Evolutionary conservation across 2,113 vertebrate genomes (phyloP).

Genomic region (Lagopus leucura): DNA sequence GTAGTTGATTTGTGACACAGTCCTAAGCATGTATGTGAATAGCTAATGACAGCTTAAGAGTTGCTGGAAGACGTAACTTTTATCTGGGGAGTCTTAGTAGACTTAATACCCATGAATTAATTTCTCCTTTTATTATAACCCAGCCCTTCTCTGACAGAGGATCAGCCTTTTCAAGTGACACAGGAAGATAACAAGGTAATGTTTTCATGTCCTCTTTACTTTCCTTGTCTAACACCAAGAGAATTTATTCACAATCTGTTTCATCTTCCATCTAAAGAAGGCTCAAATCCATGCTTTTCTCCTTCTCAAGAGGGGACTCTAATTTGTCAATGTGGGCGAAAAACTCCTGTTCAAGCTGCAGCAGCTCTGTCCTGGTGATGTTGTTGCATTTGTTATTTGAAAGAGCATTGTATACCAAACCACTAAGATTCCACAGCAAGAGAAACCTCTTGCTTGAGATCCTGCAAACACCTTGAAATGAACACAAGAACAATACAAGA

Average conservation of each 20-base stretch:
- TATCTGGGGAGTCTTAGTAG: background rate
- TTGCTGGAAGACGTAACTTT: background rate
- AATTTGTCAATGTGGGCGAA: background rate
- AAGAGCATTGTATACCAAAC: background rate
- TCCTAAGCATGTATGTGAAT: accelerated
- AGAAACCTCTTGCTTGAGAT: background rate
- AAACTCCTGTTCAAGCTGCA: background rate
- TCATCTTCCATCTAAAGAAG: background rate
- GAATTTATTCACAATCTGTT: background rate
- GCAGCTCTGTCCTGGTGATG: background rate
- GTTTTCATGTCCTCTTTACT: background rate
- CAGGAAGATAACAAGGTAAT: background rate
- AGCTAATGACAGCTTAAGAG: background rate
- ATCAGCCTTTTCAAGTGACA: background rate
- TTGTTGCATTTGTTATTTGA: background rate
- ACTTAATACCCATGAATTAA: background rate
- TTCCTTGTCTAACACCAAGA: background rate
- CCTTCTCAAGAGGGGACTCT: background rate
- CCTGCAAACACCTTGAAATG: background rate
- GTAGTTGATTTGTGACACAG: background rate
- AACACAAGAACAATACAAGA: background rate
- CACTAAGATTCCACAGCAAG: background rate
- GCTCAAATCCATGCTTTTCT: background rate
- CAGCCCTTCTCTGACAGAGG: background rate
- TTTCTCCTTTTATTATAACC: background rate